Evolutionary conservation across 2,113 vertebrate species (phyloP).

Genomic region (Speoplatyrhinus poulsoni): DNA sequence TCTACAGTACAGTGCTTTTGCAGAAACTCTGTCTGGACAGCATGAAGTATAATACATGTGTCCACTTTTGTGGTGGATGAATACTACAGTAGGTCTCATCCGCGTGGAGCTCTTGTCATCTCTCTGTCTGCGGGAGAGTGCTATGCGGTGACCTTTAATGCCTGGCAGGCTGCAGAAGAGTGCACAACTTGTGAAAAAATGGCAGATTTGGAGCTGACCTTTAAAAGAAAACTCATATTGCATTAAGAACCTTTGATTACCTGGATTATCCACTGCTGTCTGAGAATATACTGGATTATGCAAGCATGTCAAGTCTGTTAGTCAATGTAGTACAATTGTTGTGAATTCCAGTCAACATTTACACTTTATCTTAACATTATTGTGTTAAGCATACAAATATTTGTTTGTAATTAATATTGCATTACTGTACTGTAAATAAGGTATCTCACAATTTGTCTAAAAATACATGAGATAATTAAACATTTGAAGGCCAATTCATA

Average conservation of each 20-base stretch:
- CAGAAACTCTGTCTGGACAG: conserved; percentile 37
- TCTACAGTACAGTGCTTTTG: conserved; percentile 18
- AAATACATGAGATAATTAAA: not conserved
- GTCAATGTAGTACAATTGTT: conserved; percentile 22
- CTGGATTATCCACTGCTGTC: conserved; percentile 66
- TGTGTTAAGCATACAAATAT: no score
- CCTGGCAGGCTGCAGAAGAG: conserved; percentile 53
- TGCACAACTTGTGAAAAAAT: conserved; percentile 61
- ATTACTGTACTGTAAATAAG: not conserved
- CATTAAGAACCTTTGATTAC: conserved; percentile 70
- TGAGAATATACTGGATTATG: conserved; percentile 44
- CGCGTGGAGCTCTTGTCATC: conserved; percentile 44
- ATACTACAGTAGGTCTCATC: conserved; percentile 42
- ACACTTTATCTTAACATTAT: not conserved
- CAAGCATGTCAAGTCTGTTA: conserved; percentile 15
- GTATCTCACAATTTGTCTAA: not conserved
- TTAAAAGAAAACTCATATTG: conserved; percentile 65
- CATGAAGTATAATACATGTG: conserved; percentile 48
- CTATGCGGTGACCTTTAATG: conserved; percentile 71
- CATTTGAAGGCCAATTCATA: not conserved
- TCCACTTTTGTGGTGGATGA: conserved; percentile 38
- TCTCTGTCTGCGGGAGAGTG: conserved; percentile 57
- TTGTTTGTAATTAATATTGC: no score
- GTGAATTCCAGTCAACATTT: not conserved
- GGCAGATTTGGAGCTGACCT: conserved; percentile 68